Conservation (phyloP, 2,888 invertebrate species). For the Cataglyphis rosenhaueri region DNA sequence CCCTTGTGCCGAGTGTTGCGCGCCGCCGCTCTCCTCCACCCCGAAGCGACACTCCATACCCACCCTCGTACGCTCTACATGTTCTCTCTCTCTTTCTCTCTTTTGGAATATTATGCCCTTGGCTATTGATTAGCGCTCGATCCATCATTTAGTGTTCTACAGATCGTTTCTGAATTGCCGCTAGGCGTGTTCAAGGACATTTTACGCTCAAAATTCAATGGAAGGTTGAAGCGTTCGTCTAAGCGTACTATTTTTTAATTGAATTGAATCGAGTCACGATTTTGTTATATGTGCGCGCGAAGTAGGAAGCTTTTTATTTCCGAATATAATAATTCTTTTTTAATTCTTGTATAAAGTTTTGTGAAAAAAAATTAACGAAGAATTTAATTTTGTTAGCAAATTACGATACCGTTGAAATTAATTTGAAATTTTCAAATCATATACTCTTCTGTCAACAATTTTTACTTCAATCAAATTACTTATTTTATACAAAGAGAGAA, state of each 20-base stretch:
- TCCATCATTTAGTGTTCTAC: slow-evolving; percentile 31
- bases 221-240: background rate
- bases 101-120: slow-evolving; percentile 37
- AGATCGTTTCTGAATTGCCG: slow-evolving; percentile 31
- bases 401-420: background rate
- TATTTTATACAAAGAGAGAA: background rate
- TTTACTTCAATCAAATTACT: background rate
- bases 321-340: background rate
- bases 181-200: slow-evolving; percentile 3
- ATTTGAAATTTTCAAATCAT: background rate
- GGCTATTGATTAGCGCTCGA: slow-evolving; percentile 20
- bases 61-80: slow-evolving; percentile 1
- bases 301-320: background rate
- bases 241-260: background rate
- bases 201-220: slow-evolving; percentile 3
- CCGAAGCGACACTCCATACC: background rate
- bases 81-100: slow-evolving; percentile 3
- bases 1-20: slow-evolving; percentile 72
- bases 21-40: slow-evolving; percentile 35
- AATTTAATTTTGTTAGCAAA: background rate
- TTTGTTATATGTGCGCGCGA: background rate
- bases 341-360: background rate
- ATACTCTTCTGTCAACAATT: background rate
- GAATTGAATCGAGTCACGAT: background rate
- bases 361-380: background rate